Percentiles rank a stretch among this genome's conserved stretches.
Conservation (phyloP, 2,888 invertebrate genomes). For the Anticlea derivata region DNA sequence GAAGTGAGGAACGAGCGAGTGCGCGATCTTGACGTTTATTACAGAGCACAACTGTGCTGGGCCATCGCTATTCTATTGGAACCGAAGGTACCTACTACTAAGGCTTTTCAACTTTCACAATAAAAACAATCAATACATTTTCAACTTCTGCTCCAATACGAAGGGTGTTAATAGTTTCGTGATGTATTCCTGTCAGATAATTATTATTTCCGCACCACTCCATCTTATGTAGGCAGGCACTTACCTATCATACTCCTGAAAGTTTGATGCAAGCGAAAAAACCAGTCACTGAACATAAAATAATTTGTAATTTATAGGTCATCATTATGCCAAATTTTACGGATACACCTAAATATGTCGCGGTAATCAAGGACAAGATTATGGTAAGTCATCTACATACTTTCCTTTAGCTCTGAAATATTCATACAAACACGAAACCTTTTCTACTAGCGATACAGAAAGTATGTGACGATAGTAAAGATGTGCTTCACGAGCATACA, state of each 20-base stretch:
- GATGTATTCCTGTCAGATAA: no score
- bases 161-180: no score
- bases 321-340: conserved; percentile 54
- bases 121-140: no score
- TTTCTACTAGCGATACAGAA: conserved; percentile 54
- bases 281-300: neutral
- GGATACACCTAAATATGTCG: conserved; percentile 44
- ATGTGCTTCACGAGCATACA: conserved; percentile 49
- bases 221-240: no score
- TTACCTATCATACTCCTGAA: no score
- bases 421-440: no score
- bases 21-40: conserved; percentile 53
- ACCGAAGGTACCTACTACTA: conserved; percentile 52
- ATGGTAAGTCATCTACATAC: conserved; percentile 49
- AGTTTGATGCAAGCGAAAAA: no score
- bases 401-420: no score
- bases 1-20: conserved; percentile 46
- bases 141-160: no score
- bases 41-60: conserved; percentile 73
- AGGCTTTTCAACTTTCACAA: no score
- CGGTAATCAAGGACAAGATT: conserved; percentile 67
- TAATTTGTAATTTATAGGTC: conserved; percentile 49
- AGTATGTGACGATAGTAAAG: conserved; percentile 57
- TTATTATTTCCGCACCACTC: no score
- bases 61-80: conserved; percentile 66